These are phyloP conservation scores for sheep (Ovis aries) DNA, from an alignment of 2,113 vertebrate genomes.

Conservation along the genomic window ARS-UI_Ramb_v3.0 NC_056069.1:62283501-62284000, in stretches of 20 bases:
- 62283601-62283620: background rate
- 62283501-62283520: background rate
- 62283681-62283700: background rate
- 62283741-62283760: too few relatives aligned
- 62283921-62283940: background rate
- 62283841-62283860: too few relatives aligned
- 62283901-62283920: background rate
- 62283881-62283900: background rate
- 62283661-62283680: background rate
- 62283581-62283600: background rate
- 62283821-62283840: background rate
- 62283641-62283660: background rate
- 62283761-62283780: too few relatives aligned
- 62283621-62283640: background rate
- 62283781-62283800: too few relatives aligned
- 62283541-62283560: background rate
- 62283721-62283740: background rate
- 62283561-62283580: background rate
- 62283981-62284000: background rate
- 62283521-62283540: accelerated
- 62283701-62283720: accelerated
- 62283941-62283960: background rate
- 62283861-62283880: background rate
- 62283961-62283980: background rate
- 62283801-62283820: too few relatives aligned